Evolutionary conservation across 1,140 invertebrate genomes (phyloP), one percentile per base, ranked within the genome.

Genomic region (Gonatopus flavifemur): DNA sequence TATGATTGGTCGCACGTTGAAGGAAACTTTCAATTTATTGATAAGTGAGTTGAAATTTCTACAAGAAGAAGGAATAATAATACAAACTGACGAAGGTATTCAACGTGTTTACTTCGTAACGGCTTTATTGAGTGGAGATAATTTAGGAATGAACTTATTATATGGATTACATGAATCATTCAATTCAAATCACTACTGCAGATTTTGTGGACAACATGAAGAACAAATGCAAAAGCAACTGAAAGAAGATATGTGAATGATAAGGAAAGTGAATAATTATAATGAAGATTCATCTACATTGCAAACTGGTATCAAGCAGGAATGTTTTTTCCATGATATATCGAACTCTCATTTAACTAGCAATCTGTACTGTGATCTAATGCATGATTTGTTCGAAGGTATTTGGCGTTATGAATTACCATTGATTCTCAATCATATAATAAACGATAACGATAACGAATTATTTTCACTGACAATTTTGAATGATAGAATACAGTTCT

Each of bases 401-500:
- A n/a, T n/a, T n/a, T n/a, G n/a, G n/a, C n/a, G n/a, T n/a, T n/a
- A n/a, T n/a, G n/a, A n/a, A n/a, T n/a, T n/a, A n/a, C n/a, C n/a
- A n/a, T n/a, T n/a, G n/a, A n/a, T n/a, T n/a, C n/a, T n/a, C n/a
- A n/a, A n/a, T n/a, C n/a, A n/a, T n/a, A n/a, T n/a, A n/a, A n/a
- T n/a, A n/a, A n/a, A n/a, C n/a, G n/a, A n/a, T n/a, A n/a, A n/a
- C n/a, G n/a, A n/a, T n/a, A n/a, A n/a, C n/a, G n/a, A n/a, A n/a
- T n/a, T n/a, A n/a, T n/a, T n/a, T n/a, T n/a, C n/a, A 57, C 28
- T 61, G n/a, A 16, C 36, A 4, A 33, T n/a, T 12, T 15, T 63
- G 7, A 61, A 66, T 36, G 42, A 55, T 36, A 48, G 58, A 1
- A 36, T 61, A 12, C 12, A 52, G 30, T 58, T 31, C 45, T 62